Evolutionary conservation across 2,797 vertebrate species (phyloP), one percentile per base, ranked within the genome.

Genomic region (Molossus molossus): DNA sequence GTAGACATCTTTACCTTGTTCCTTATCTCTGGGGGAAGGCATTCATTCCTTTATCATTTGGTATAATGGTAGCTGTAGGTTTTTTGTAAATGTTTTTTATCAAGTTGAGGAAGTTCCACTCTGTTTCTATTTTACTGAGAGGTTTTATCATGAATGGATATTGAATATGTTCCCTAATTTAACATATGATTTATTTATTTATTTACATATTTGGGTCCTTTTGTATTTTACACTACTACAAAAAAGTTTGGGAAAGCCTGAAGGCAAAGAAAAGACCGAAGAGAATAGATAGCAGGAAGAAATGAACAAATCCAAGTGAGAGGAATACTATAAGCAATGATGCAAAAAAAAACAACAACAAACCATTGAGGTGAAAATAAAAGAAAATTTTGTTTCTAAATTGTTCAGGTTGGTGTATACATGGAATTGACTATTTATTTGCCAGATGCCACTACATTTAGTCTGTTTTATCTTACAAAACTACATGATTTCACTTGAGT

Each of bases 171-270:
- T 62, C 17, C 27, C 14, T 33, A 77, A 64, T 29, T 53, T 25
- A 25, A 83, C 62, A 62, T 67, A 55, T 76, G 33, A 67, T 57
- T 76, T 11, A 77, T 57, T 76, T 11, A 77, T 3, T 72, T 64
- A 29, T 21, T 76, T 21, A 82, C 20, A 69, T 1, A 67, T 14
- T 60, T 91, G 33, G 14, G 25, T 9, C 27, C 6, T 60, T 76
- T 88, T 88, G 21, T 83, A 21, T 62, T 92, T 87, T 83, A 25
- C 5, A 83, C 29, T 75, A 67, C 82, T 76, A 76, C 4, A 62
- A 40, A 76, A 87, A 70, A 45, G 21, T 12, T 95, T 75, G 7
- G 14, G 76, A n/a, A 88, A 88, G 14, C 48, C 40, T 40, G 13
- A 72, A 75, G 25, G 18, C 50, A 75, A 83, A 92, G 69, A 4